Evolutionary conservation across 2,888 invertebrate genomes (phyloP), one percentile per base, ranked within the genome.

Genomic region (Eupithecia abbreviata): DNA sequence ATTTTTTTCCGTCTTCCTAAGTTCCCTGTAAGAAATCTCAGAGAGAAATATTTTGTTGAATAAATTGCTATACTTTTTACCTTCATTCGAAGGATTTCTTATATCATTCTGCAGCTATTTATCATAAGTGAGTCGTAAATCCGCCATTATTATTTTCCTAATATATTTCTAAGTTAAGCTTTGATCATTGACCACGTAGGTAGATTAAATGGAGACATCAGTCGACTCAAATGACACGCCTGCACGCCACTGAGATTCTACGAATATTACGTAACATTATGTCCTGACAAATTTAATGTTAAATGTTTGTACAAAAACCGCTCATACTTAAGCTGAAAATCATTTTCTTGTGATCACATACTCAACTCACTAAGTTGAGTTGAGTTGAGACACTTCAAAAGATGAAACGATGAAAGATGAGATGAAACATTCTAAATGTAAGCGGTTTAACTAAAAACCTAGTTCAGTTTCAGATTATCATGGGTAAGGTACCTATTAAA

Each of bases 1-100:
- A 87, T 89, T 88, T 87, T 30, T 87, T 85, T 79, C 72, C 80
- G 85, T 82, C 81, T 83, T 82, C 83, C 81, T 72, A 85, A 86
- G 83, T 87, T 84, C 80, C 79, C 76, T 78, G 77, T 78, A 83
- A 81, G 82, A 88, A 88, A 90, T 89, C 87, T 87, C 81, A 62
- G 83, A 79, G 78, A 79, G 83, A 82, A 85, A 88, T 88, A 86
- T 85, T 85, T 84, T 74, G 76, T 79, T 71, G 85, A 86, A 86
- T 85, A 87, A 87, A 87, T 87, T 67, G 66, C 66, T 42, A 42
- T 66, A 66, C 15, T 41, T 42, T 42, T 66, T 42, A 15, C 42
- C 15, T 66, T 42, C 42, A 15, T 66, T 13, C 15, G 66, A 30
- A 62, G 62, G 66, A 42, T 42, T 66, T 66, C 15, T 42, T 3